Conservation (phyloP, 2,888 invertebrate genomes). For the Megaustenia siamemsis region DNA sequence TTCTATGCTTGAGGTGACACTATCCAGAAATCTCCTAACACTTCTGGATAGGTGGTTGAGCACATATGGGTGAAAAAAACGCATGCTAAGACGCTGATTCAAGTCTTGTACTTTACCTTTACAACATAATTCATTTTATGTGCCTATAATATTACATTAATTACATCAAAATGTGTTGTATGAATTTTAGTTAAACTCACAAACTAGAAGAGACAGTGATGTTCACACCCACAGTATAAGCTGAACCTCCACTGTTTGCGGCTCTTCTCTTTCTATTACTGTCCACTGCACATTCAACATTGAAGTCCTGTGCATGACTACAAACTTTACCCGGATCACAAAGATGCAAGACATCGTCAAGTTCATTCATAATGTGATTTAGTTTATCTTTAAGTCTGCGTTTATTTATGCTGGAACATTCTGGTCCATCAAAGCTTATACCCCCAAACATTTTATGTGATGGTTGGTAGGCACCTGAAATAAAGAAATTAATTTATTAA, state of each 20-base stretch:
- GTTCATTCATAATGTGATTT: slow-evolving; percentile 58
- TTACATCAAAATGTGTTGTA: no score
- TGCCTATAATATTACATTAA: no score
- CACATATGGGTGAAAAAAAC: no score
- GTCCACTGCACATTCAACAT: slow-evolving; percentile 15
- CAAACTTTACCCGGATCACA: slow-evolving; percentile 62
- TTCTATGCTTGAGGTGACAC: no score
- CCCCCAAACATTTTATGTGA: slow-evolving; percentile 53
- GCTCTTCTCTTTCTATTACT: slow-evolving; percentile 14
- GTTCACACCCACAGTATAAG: neutral
- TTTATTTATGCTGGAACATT: slow-evolving; percentile 61
- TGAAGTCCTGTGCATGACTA: slow-evolving; percentile 27
- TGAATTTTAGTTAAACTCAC: slow-evolving; percentile 13
- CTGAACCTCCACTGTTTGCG: neutral
- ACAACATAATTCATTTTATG: no score
- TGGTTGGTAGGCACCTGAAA: slow-evolving; percentile 38
- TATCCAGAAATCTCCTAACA: no score
- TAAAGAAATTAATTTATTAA: neutral
- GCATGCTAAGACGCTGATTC: no score
- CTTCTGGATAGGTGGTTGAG: no score
- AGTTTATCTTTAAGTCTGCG: slow-evolving; percentile 56
- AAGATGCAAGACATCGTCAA: slow-evolving; percentile 62
- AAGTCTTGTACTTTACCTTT: no score
- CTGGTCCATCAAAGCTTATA: slow-evolving; percentile 61
- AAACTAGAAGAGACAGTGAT: neutral